Percentiles rank a stretch among this genome's conserved stretches.
phyloP scores from a whole-genome alignment of 2,888 invertebrate species.

The Noctua pronuba region DNA sequence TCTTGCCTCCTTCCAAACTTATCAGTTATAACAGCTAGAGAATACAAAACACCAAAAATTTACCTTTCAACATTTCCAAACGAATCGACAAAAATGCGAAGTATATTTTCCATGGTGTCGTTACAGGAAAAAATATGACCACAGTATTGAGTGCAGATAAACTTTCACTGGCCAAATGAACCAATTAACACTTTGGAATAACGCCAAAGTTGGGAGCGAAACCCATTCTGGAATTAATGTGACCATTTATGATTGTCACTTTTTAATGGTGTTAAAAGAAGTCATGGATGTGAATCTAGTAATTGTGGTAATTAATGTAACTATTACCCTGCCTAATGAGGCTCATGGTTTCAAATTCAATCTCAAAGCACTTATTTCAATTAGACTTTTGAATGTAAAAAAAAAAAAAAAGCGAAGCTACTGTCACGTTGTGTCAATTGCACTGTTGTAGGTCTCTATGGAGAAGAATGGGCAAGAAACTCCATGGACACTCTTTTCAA shows the following conservation, averaged over 20 bases:
- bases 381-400: too few species aligned
- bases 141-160: slow-evolving; percentile 64
- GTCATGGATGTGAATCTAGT: neutral
- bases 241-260: slow-evolving; percentile 34
- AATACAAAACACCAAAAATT: neutral
- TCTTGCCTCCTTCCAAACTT: neutral
- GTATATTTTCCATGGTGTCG: slow-evolving; percentile 43
- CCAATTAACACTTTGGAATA: slow-evolving; percentile 64
- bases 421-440: too few species aligned
- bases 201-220: slow-evolving; percentile 65
- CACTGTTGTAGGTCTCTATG: too few species aligned
- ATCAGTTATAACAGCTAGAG: neutral
- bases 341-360: too few species aligned
- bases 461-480: too few species aligned
- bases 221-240: slow-evolving; percentile 48
- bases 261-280: slow-evolving; percentile 10
- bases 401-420: too few species aligned
- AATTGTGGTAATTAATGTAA: neutral
- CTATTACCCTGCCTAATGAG: neutral
- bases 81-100: slow-evolving; percentile 20
- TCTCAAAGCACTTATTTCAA: too few species aligned
- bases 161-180: slow-evolving; percentile 66
- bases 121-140: slow-evolving; percentile 55
- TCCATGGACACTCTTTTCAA: too few species aligned
- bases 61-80: neutral